phyloP scores from a whole-genome alignment of 1,140 invertebrate species.

The Drosophila athabasca region DNA sequence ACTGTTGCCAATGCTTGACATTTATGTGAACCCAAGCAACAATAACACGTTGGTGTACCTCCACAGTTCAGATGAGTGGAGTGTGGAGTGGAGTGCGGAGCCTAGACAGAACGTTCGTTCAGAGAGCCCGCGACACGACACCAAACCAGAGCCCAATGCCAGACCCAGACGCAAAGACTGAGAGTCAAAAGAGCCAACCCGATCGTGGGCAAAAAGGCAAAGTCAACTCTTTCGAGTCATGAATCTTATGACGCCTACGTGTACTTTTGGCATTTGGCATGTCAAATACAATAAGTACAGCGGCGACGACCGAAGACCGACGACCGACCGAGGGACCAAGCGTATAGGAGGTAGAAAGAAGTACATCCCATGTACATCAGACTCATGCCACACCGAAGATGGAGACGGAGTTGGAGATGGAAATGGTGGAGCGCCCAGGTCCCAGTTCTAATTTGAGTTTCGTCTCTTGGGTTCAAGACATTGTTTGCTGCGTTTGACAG shows the following conservation, averaged over 20 bases:
- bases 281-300: slow-evolving; percentile 82
- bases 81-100: neutral
- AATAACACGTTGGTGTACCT: slow-evolving; percentile 69
- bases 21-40: slow-evolving; percentile 78
- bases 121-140: slow-evolving; percentile 45
- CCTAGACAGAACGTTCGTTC: slow-evolving; percentile 51
- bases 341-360: no score
- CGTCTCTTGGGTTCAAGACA: slow-evolving; percentile 31
- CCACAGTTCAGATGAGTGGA: neutral
- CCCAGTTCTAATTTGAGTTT: neutral
- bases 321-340: neutral
- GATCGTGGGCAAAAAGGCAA: slow-evolving; percentile 59
- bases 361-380: slow-evolving; percentile 2
- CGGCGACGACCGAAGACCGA: slow-evolving; percentile 5
- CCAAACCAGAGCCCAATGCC: slow-evolving; percentile 3
- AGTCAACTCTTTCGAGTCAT: slow-evolving; percentile 65
- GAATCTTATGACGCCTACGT: slow-evolving; percentile 79
- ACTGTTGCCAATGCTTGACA: slow-evolving; percentile 73
- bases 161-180: slow-evolving; percentile 5
- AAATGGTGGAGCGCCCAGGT: neutral
- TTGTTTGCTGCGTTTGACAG: slow-evolving; percentile 21
- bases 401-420: slow-evolving; percentile 8
- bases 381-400: slow-evolving; percentile 32
- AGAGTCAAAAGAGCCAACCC: slow-evolving; percentile 16
- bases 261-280: slow-evolving; percentile 83